Base-by-base conservation (phyloP, 2,888 invertebrate species). In the Anoplius nigerrimus region DNA sequence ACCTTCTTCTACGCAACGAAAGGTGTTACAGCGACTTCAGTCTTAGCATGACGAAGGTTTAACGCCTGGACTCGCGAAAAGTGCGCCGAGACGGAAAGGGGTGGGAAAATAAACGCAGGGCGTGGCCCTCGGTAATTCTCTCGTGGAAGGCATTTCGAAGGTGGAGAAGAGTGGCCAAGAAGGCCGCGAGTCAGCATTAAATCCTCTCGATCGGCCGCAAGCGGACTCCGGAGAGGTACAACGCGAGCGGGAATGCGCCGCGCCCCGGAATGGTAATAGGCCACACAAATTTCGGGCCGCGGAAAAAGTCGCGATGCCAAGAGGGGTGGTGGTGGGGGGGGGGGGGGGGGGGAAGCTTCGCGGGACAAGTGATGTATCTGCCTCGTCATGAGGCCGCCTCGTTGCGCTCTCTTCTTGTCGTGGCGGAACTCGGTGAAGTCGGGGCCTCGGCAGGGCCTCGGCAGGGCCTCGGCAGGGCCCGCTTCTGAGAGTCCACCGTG, bases 191-290 rank as follows among this genome's bases (percentile, higher is more conserved):
- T 27, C 34, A 6, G 8, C 34, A 34, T 34, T 34, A 34, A 34
- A 34, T 34, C 34, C 4, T 34, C 34, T 1, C 34, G 34, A 34
- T 34, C 34, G 11, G 34, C 34, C 34, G 34, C 2, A 11, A 34
- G 34, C 11, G 52, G 34, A 18, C 52, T 16, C 16, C 13, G 34
- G 43, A 3, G 54, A 42, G 34, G 55, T 15, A 43, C 42, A 42
- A 51, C 48, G 54, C 34, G 34, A 34, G 22, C 51, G 24, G 2
- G 27, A 55, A n/a, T 51, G 55, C 45, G 8, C 27, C 34, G 55
- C 34, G 71, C 63, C 27, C 4, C 20, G 63, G 71, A 72, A 66
- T 64, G 61, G 64, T 62, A 66, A 71, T 64, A 52, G 62, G 58
- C 61, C 52, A 62, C 61, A 66, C 48, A 71, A 72, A 71, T 63